phyloP scores from a whole-genome alignment of 2,797 vertebrate species.

The Fratercula arctica region DNA sequence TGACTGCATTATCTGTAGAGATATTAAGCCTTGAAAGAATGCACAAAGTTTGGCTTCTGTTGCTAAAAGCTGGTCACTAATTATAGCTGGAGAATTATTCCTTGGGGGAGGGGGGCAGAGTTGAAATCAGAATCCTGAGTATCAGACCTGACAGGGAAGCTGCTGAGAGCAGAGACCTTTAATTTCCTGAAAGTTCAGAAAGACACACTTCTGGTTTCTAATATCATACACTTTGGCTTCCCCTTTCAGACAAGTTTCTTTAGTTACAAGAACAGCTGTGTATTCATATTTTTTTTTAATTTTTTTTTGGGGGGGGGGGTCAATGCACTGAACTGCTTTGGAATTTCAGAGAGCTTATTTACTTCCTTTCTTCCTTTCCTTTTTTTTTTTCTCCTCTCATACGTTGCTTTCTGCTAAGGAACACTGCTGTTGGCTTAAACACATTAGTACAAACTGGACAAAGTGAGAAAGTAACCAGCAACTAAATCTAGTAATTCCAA shows the following conservation, averaged over 20 bases:
- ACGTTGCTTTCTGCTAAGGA: background rate
- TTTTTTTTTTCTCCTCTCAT: background rate
- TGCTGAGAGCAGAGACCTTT: background rate
- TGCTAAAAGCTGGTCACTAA: background rate
- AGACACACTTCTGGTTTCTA: background rate
- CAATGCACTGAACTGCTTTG: background rate
- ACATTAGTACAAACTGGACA: background rate
- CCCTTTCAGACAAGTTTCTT: background rate
- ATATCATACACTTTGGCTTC: background rate
- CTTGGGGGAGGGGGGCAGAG: rapidly evolving
- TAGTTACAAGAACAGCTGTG: background rate
- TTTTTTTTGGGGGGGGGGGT: background rate
- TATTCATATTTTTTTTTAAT: background rate
- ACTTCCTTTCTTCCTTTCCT: background rate
- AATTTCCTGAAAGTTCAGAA: constrained; percentile 15
- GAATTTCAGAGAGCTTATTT: background rate
- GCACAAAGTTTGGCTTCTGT: background rate
- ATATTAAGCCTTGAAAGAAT: background rate
- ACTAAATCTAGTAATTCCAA: background rate
- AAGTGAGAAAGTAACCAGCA: background rate
- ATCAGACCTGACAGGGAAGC: background rate
- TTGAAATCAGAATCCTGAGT: background rate
- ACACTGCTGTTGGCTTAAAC: background rate
- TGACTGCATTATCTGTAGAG: background rate
- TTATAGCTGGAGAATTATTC: background rate